Conservation (phyloP, 1,140 invertebrate genomes). For the Zaprionus taronus region DNA sequence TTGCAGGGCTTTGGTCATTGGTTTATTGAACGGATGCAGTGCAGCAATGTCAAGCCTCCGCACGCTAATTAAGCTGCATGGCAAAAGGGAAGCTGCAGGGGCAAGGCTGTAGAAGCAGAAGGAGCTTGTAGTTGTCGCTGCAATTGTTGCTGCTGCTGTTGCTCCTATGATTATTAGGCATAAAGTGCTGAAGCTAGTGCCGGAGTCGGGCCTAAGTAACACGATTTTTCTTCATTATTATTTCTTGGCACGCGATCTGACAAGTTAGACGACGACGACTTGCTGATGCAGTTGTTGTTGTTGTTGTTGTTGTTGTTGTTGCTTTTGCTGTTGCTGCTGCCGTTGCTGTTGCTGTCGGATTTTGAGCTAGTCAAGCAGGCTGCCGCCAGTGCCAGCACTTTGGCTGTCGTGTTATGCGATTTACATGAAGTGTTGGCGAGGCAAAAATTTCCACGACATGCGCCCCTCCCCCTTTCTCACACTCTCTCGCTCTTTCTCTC, state of each 20-base stretch:
- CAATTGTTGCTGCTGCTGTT: constrained; percentile 7
- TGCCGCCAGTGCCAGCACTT: constrained; percentile 71
- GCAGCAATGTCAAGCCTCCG: not conserved
- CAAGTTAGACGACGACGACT: constrained; percentile 65
- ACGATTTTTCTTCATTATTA: constrained; percentile 81
- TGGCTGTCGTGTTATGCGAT: constrained; percentile 74
- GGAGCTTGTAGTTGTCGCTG: constrained; percentile 10
- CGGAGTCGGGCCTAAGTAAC: constrained; percentile 65
- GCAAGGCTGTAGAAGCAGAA: constrained; percentile 22
- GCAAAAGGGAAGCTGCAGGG: constrained; percentile 12
- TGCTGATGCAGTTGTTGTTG: constrained; percentile 9
- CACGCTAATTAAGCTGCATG: constrained; percentile 71
- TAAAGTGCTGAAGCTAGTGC: constrained; percentile 65
- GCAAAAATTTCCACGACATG: constrained; percentile 31
- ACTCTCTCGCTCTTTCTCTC: not conserved
- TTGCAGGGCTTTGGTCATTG: not conserved
- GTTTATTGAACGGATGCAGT: not conserved
- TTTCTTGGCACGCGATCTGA: constrained; percentile 82
- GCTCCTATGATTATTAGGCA: constrained; percentile 65
- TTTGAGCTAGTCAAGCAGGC: constrained; percentile 79
- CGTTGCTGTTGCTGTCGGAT: constrained; percentile 47
- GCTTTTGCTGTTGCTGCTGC: constrained; percentile 19
- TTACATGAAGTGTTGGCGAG: constrained; percentile 64
- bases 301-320: constrained; percentile 15
- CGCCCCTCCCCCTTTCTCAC: not conserved